Evolutionary conservation across 2,888 invertebrate genomes (phyloP), one percentile per base, ranked within the genome.

Genomic region (Scotopteryx bipunctaria): DNA sequence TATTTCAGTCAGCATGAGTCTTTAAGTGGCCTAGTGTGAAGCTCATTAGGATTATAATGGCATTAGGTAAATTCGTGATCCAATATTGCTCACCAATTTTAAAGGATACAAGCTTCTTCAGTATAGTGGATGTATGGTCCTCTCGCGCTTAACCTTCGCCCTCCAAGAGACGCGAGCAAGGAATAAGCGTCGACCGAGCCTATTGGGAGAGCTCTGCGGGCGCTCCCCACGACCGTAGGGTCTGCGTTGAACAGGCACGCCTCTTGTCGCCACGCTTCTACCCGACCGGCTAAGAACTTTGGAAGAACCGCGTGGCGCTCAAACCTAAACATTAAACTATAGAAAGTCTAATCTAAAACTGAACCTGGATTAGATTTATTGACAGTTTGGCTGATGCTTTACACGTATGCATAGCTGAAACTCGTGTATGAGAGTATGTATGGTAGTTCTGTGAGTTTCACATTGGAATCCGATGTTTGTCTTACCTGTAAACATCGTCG

Each of bases 251-350:
- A 99, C 92, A 98, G 95, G 44, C 98, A 98, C 73, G 96, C 95
- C 32, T 93, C 93, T 4, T 94, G 77, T 17, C 94, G 93, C 89
- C 98, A 99, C 69, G 99, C 99, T 69, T 97, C 97, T 0, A 98
- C 94, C 60, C 96, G 95, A 64, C 94, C 93, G 33, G 96, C 94
- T 50, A 99, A 91, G 55, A 99, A 92, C 83, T 99, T 98, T 0
- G 99, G 99, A 68, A 99, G 95, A 2, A 99, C 95, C 35, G 98
- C 95, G 82, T 99, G 99, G 17, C 98, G 92, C 81, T 99, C 98
- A 77, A 97, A 97, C 73, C 97, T 96, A 29, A n/a, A 17, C 35
- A 23, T 3, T 8, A 19, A 1, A 27, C 8, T 4, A 3, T 9
- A 27, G 27, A 27, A 11, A 11, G 5, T 11, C 4, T n/a, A 25